Evolutionary conservation across 2,113 vertebrate genomes (phyloP), one percentile per base, ranked within the genome.

Genomic region (Sigmodon hispidus): DNA sequence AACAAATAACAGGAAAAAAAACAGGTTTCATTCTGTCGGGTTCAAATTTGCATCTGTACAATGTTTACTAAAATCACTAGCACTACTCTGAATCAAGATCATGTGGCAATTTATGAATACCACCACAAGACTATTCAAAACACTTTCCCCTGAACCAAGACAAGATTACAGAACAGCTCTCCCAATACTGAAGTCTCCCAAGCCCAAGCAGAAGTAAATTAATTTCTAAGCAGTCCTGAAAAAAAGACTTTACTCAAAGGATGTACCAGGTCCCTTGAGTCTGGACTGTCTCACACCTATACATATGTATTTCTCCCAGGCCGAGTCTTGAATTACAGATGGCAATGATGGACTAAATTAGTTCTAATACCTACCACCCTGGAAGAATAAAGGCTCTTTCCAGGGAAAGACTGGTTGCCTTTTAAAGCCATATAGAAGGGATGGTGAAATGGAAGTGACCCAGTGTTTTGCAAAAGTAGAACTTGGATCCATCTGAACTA

Each of bases 241-340:
- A 76, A 45, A 26, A 2, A 8, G 2, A 5, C 1, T 5, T 17
- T 22, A 7, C 81, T 84, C 34, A 40, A 3, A n/a, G 34, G 7
- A 4, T 9, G 7, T 1, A 43, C 0, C 40, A 12, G 43, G 59
- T 21, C 26, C 10, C 1, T 0, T 0, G 45, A 21, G 7, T 34
- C 4, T 15, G n/a, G 67, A 26, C 26, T 48, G 57, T 52, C 19
- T 7, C 36, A 67, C 0, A 24, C 40, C 31, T 40, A 50, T 15
- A 65, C 72, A 40, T 3, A 59, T 19, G 7, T 8, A 79, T 17
- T 77, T 81, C 80, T 88, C 50, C 45, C 4, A 24, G 7, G 52
- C 15, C 11, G 29, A 36, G 73, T 8, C 70, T 57, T 72, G 52
- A 76, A 57, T 67, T 61, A 12, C 5, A 31, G 59, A 55, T 13